Evolutionary conservation across 2,888 invertebrate species (phyloP), one percentile per base, ranked within the genome.

Genomic region (Callinectes sapidus): DNA sequence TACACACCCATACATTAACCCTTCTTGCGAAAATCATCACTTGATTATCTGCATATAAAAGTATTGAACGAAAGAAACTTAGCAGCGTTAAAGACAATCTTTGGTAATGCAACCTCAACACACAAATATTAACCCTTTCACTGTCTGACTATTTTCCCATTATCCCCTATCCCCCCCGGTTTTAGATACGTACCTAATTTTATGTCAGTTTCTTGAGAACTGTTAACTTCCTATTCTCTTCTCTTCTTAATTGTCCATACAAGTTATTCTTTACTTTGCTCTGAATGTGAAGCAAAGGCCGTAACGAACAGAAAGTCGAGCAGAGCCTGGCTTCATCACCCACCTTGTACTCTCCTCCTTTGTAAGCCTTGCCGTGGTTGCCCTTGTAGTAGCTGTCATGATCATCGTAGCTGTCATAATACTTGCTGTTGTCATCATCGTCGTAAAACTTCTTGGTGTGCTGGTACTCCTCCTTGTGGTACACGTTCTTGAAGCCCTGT

Each of bases 381-480:
- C 98, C 98, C 95, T 97, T 97, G 95, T 97, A 97, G 77, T 97
- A 96, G 95, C 98, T 97, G 93, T 97, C 96, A 94, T 97, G 97
- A 95, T 97, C 97, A 94, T 98, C 98, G 95, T 98, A 97, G 95
- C 98, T 97, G 95, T 97, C 97, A 95, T 98, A 97, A 95, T 97
- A 96, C 0, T 97, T 97, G 89, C 96, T 96, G 90, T 97, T 96
- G 95, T 97, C 98, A 95, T 98, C 97, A 96, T 98, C 97, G 95
- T 97, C 97, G 95, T 97, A 97, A 96, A 97, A 97, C 95, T 97
- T 97, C 95, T 97, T 97, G 95, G 97, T 97, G 95, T 97, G 97
- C 95, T 97, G 97, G 96, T 97, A 97, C 95, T 97, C 97, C 95
- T 97, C 97, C 96, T 97, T 96, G 95, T 98, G 98, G 96, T 98